Percentiles rank a stretch among this genome's conserved stretches.
phyloP scores from a whole-genome alignment of 2,888 invertebrate genomes.

The Plusia festucae region DNA sequence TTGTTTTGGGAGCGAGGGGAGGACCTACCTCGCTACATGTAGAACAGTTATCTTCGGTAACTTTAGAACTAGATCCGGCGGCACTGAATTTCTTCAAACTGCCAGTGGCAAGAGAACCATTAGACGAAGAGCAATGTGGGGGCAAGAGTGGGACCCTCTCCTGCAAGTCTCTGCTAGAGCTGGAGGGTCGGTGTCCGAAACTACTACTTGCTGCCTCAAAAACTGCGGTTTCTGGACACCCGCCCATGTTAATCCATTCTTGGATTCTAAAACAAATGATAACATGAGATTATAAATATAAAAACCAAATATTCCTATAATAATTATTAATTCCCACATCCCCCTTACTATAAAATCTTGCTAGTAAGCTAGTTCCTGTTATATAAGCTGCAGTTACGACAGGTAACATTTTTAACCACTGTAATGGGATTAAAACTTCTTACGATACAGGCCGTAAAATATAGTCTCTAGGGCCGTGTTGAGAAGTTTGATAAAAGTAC shows the following conservation, averaged over 20 bases:
- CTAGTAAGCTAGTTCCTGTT: too few relatives aligned
- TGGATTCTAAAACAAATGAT: conserved; percentile 62
- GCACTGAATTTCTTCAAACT: conserved; percentile 82
- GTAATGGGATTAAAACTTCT: too few relatives aligned
- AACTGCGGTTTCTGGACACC: conserved; percentile 77
- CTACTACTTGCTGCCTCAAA: conserved; percentile 76
- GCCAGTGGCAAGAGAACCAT: conserved; percentile 82
- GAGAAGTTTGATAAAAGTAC: too few relatives aligned
- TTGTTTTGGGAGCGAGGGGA: conserved; percentile 79
- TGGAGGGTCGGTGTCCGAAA: conserved; percentile 73
- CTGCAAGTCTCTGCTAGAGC: conserved; percentile 77
- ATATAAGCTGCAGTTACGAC: too few relatives aligned
- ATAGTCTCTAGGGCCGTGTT: too few relatives aligned
- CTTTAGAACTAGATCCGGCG: conserved; percentile 76
- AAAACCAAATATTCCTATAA: too few relatives aligned
- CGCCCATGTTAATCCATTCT: conserved; percentile 84
- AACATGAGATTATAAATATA: too few relatives aligned
- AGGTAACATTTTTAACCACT: too few relatives aligned
- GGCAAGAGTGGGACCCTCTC: conserved; percentile 83
- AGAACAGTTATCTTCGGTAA: conserved; percentile 79
- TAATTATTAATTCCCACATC: too few relatives aligned
- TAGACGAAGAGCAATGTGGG: conserved; percentile 84
- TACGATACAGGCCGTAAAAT: too few relatives aligned
- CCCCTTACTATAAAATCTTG: too few relatives aligned
- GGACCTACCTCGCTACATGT: conserved; percentile 84